Conservation (phyloP, 1,140 invertebrate genomes). For the Cryptotermes secundus region DNA sequence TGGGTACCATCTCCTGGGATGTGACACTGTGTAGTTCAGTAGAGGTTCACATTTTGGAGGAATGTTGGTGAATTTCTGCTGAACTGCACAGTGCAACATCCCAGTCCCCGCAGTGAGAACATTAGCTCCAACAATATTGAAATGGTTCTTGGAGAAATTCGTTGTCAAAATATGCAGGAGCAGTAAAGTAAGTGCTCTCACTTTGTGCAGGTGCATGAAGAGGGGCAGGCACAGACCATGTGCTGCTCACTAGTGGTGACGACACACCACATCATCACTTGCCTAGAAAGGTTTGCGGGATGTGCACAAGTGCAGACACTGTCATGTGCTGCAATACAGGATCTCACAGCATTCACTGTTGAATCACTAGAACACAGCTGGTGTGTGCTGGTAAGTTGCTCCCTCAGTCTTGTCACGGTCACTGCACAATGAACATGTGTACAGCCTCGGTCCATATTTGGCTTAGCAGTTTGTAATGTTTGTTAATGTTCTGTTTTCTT, state of each 20-base stretch:
- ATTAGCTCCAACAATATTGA: too few relatives aligned
- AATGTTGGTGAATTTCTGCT: too few relatives aligned
- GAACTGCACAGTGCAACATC: too few relatives aligned
- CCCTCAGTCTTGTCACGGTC: background rate
- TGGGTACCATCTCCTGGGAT: too few relatives aligned
- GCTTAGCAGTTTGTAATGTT: background rate
- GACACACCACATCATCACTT: constrained; percentile 64
- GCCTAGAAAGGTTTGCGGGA: constrained; percentile 65
- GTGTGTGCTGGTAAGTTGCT: constrained; percentile 65
- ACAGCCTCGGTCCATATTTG: background rate
- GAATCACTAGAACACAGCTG: constrained; percentile 59
- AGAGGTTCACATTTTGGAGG: too few relatives aligned
- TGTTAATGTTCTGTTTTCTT: too few relatives aligned
- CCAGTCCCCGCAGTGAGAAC: too few relatives aligned
- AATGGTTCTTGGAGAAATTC: too few relatives aligned
- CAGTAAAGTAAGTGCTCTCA: background rate
- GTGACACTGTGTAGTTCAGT: too few relatives aligned
- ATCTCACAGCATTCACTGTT: constrained; percentile 62
- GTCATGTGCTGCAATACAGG: constrained; percentile 63
- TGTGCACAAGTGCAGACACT: constrained; percentile 57
- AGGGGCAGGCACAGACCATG: constrained; percentile 50
- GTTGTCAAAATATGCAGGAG: background rate
- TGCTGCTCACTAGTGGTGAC: constrained; percentile 69
- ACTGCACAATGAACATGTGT: background rate
- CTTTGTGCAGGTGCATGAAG: constrained; percentile 26